A percentile compares a stretch with the other conserved stretches of the same genome.
Conservation (phyloP, 2,888 invertebrate genomes). For the Meghimatium bilineatum region DNA sequence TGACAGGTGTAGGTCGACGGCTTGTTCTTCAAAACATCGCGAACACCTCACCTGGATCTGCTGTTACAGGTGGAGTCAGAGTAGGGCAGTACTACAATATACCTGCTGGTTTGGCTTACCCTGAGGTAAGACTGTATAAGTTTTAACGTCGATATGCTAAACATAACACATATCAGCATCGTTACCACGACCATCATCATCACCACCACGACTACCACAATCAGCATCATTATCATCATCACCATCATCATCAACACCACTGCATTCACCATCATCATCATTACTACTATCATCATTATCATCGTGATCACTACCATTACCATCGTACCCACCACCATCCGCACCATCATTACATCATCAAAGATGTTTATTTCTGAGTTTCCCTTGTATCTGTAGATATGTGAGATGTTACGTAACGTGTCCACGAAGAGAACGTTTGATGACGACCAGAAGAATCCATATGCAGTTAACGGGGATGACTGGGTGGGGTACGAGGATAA, state of each 20-base stretch:
- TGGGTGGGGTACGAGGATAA: conserved; percentile 33
- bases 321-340: too few relatives aligned
- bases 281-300: too few relatives aligned
- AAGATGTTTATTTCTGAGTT: too few relatives aligned
- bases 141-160: too few relatives aligned
- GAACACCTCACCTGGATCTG: not conserved
- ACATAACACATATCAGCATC: too few relatives aligned
- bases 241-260: too few relatives aligned
- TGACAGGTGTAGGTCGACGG: conserved; percentile 11
- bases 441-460: conserved; percentile 15
- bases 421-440: not conserved
- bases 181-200: too few relatives aligned
- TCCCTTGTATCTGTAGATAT: not conserved
- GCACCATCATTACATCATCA: too few relatives aligned
- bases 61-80: not conserved
- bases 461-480: conserved; percentile 10
- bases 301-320: too few relatives aligned
- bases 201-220: too few relatives aligned
- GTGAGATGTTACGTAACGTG: not conserved
- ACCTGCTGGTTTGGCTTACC: conserved; percentile 16
- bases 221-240: too few relatives aligned
- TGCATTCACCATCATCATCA: not conserved
- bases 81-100: not conserved
- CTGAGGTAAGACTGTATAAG: conserved; percentile 43
- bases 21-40: not conserved